Evolutionary conservation across 2,888 invertebrate genomes (phyloP).

Genomic region (Vesta saturnalis): DNA sequence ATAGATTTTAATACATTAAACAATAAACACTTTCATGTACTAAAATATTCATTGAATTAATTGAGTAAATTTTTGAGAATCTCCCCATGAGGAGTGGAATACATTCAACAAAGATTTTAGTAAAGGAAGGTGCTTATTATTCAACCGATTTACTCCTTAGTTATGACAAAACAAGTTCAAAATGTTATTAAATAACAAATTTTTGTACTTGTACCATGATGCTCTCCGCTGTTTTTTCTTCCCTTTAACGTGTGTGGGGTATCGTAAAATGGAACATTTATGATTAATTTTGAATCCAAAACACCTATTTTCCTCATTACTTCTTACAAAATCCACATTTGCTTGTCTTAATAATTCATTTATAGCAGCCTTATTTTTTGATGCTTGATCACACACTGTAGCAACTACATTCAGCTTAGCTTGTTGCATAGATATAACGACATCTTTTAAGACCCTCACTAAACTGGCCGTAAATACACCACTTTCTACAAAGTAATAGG

Average conservation of each 20-base stretch:
- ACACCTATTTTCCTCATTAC: slow-evolving; percentile 15
- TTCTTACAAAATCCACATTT: background rate
- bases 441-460: background rate
- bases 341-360: slow-evolving; percentile 17
- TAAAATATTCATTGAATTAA: no score
- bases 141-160: no score
- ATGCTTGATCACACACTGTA: slow-evolving; percentile 20
- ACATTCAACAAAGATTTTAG: no score
- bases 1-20: no score
- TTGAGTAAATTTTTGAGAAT: no score
- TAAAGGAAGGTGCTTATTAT: no score
- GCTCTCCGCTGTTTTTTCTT: no score
- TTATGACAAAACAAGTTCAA: no score
- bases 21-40: no score
- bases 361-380: slow-evolving; percentile 23
- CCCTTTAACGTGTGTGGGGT: slow-evolving; percentile 30
- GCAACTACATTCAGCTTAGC: slow-evolving; percentile 17
- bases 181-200: no score
- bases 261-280: slow-evolving; percentile 30
- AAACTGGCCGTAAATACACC: background rate
- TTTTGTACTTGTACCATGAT: no score
- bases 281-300: slow-evolving; percentile 20
- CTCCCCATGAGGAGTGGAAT: no score
- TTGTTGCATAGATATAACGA: background rate
- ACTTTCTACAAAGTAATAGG: slow-evolving; percentile 6